A percentile compares a stretch with the other conserved stretches of the same genome.
Conservation (phyloP, 2,888 invertebrate genomes). For the Torymus texanus region DNA sequence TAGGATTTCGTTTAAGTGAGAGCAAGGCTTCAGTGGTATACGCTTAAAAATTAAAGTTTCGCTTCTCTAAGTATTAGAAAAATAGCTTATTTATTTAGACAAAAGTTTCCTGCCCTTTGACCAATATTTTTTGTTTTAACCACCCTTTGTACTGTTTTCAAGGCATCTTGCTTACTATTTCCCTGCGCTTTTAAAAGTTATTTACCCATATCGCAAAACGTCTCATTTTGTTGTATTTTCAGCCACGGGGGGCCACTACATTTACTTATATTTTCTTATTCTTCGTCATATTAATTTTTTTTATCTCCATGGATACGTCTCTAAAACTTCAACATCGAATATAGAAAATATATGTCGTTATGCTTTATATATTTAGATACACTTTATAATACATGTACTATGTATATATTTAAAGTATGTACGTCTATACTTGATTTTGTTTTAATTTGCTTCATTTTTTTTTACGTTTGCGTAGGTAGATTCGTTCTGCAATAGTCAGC, state of each 20-base stretch:
- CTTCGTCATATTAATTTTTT: constrained; percentile 30
- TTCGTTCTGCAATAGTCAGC: constrained; percentile 62
- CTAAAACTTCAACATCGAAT: constrained; percentile 75
- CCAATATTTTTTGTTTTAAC: constrained; percentile 70
- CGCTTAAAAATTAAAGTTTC: constrained; percentile 69
- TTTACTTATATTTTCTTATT: constrained; percentile 26
- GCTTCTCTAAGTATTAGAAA: constrained; percentile 72
- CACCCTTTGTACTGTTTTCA: constrained; percentile 76
- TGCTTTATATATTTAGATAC: constrained; percentile 69
- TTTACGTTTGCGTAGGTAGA: constrained; percentile 62
- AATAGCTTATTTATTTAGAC: constrained; percentile 74
- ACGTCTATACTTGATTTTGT: constrained; percentile 68
- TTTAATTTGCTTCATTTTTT: constrained; percentile 47
- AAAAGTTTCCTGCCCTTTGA: constrained; percentile 75
- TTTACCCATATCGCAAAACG: constrained; percentile 33
- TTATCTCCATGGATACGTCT: constrained; percentile 70
- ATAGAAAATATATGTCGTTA: constrained; percentile 75
- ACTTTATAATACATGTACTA: constrained; percentile 69
- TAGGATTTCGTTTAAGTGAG: constrained; percentile 68
- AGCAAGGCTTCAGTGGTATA: constrained; percentile 74
- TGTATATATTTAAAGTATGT: constrained; percentile 63
- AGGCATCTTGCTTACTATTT: constrained; percentile 76
- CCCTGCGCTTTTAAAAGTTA: constrained; percentile 67
- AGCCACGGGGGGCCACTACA: constrained; percentile 16
- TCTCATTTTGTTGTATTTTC: constrained; percentile 15